Base-by-base conservation (phyloP, 2,113 vertebrate species). In the Ariopsis seemanni region DNA sequence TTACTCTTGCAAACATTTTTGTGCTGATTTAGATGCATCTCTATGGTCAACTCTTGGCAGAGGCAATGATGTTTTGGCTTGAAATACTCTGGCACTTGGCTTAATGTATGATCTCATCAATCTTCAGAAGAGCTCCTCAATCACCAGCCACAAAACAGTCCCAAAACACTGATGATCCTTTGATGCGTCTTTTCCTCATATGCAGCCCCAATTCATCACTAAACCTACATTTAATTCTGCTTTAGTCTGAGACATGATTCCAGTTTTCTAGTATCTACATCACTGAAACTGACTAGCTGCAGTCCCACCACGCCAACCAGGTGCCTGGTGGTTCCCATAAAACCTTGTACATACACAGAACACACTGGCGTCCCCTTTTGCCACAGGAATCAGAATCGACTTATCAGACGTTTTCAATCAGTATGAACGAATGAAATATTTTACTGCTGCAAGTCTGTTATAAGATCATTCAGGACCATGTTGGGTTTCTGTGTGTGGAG, bases 61-160 rank as follows among this genome's bases (percentile, higher is more conserved):
- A 80, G 7, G n/a, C 12, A 30, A 17, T 3, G 2, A 60, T 60
- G 79, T 82, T 82, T 48, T 62, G 57, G 79, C 57, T 12, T 18
- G 79, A 82, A 62, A 22, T 62, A 82, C 25, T 62, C 79, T 42
- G 27, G 17, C 62, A 62, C 79, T 82, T 82, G 57, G 79, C 79
- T 62, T 30, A 82, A 82, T 48, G 42, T 30, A 42, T 82, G 17
- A 82, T 82, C 57, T 42, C 79, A 82, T 82, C 30, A 82, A 82
- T 82, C 79, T 62, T 82, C 79, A 42, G 30, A 62, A 62, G 55
- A 62, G 27, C 79, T 82, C 79, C 57, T 82, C 18, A 62, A 82
- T 42, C 55, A 82, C 30, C 78, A 48, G 79, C 17, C 79, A 62
- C 58, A 82, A 60, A 82, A 20, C 79, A 62, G 15, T 22, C 27